Evolutionary conservation across 1,140 invertebrate species (phyloP), one percentile per base, ranked within the genome.

Genomic region (Frieseomelitta varia): DNA sequence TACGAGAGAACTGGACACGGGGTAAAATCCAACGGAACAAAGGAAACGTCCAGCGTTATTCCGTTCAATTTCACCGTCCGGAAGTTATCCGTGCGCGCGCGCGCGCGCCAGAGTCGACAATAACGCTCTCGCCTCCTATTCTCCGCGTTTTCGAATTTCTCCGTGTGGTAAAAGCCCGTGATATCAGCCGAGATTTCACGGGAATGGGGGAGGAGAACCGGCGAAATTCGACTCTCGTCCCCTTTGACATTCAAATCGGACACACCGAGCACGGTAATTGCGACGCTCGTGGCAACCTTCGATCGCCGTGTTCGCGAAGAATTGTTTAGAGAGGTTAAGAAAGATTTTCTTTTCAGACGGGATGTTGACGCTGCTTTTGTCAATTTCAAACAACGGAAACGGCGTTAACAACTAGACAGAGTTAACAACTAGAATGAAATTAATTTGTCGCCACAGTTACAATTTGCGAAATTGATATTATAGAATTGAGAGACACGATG

Each of bases 61-160:
- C 85, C 88, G 88, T 90, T 90, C 88, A 90, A 90, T 90, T 89
- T 90, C 88, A 87, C 72, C 68, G 78, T 4, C 68, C 82, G 75
- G 87, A 61, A 61, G 81, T 68, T 88, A 89, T 81, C 74, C 78
- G 27, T 69, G 68, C 27, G 67, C 51, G 67, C n/a, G 69, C 34
- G 4, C 39, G 39, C 39, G 39, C 39, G 39, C 6, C 39, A 47
- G 39, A 47, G 61, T 58, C 85, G 78, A 89, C 88, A 83, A 79
- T 90, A 90, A 90, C 86, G 85, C 47, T 56, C 21, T 56, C 8
- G 30, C 69, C 58, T 79, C 71, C 85, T 76, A 85, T 90, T 87
- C 88, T 77, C 88, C 51, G 69, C 77, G 87, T 88, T 90, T 88
- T 90, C 85, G 85, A 85, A 84, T 91, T 88, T 91, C 90, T 87